Conservation (phyloP, 2,113 vertebrate species). For the Sturnira hondurensis region DNA sequence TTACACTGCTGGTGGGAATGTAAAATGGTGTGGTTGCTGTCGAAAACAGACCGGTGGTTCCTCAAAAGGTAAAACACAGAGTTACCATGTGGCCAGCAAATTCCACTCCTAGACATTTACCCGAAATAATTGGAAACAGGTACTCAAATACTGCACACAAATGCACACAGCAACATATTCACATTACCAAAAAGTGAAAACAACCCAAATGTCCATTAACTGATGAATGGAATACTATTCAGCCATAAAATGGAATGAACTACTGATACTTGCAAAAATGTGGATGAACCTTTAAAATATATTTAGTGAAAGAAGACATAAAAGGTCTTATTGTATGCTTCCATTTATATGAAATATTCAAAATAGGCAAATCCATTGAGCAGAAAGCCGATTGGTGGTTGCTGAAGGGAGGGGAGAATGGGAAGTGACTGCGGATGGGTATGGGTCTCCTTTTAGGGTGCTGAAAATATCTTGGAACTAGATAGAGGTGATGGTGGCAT, state of each 20-base stretch:
- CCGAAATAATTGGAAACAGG: background rate
- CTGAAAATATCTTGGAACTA: background rate
- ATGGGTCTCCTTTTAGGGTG: background rate
- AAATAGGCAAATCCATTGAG: background rate
- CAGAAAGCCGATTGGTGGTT: background rate
- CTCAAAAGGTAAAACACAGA: background rate
- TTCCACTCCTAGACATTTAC: background rate
- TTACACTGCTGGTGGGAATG: background rate
- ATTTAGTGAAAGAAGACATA: background rate
- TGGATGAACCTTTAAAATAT: background rate
- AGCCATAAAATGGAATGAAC: background rate
- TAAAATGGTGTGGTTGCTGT: background rate
- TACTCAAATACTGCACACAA: background rate
- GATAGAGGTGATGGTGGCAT: background rate
- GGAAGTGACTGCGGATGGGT: background rate
- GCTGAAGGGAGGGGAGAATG: background rate
- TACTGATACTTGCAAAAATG: too few relatives aligned
- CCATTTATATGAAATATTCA: background rate
- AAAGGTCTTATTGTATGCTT: background rate
- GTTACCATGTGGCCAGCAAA: background rate
- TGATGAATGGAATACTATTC: background rate
- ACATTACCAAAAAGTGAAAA: background rate
- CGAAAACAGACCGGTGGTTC: background rate
- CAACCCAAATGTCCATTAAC: background rate
- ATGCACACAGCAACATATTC: background rate